Evolutionary conservation across 2,113 vertebrate genomes (phyloP), one percentile per base, ranked within the genome.

Genomic region (Epinephelus fuscoguttatus): DNA sequence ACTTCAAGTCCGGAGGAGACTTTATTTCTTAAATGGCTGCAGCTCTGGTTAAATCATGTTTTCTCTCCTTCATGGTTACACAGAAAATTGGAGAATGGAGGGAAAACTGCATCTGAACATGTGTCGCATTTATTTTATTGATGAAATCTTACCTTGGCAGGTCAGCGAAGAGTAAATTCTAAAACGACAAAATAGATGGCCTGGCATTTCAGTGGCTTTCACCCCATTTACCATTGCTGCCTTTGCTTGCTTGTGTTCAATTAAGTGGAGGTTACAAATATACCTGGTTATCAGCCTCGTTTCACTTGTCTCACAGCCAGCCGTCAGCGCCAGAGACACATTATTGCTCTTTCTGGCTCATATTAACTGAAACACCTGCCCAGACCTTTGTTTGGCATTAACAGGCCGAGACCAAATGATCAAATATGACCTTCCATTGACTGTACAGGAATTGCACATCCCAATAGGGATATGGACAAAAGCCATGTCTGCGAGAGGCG

Each of bases 341-440:
- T 81, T 68, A 71, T 80, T 70, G 71, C 76, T 81, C 53, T 55
- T 64, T 63, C 57, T 76, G 81, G 63, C 77, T 70, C 69, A 0
- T 67, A 67, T 80, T 78, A 82, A 83, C 53, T 12, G 33, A 80
- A 85, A 89, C 86, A 87, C 78, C 90, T 87, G 81, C 62, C 63
- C 52, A 1, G 70, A 76, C 78, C 76, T 85, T 90, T 91, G 89
- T 88, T 80, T 55, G 69, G 72, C 70, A 70, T 78, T 88, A 86
- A 89, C 82, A 81, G 84, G 63, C 84, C 19, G 63, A 74, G 80
- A 84, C 82, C 73, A 61, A 85, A 74, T 83, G 76, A 88, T 88
- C 77, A 78, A 84, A 82, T 81, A 68, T 82, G 82, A 92, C 85
- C 88, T 89, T 88, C 89, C 69, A 23, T 61, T 42, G 50, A 70